Conservation (phyloP, 1,140 invertebrate genomes). For the Pantala flavescens region DNA sequence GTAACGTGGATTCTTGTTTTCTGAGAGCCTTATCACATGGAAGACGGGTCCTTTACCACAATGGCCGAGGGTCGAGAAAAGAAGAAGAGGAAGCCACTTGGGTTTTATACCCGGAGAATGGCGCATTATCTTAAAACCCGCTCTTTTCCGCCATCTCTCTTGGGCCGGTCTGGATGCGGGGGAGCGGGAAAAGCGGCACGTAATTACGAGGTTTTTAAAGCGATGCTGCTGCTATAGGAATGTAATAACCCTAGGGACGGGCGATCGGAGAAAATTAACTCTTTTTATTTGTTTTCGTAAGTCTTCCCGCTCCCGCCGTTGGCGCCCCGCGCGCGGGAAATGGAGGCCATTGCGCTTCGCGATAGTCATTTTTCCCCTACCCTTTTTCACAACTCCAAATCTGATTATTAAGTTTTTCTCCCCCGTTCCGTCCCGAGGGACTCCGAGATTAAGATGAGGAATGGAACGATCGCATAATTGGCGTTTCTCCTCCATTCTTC, state of each 20-base stretch:
- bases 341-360: too few relatives aligned
- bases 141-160: neutral
- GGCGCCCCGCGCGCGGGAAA: too few relatives aligned
- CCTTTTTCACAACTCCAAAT: neutral
- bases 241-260: neutral
- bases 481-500: neutral
- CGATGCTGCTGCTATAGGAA: neutral
- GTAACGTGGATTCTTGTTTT: neutral
- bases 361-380: neutral
- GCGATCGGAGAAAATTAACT: neutral
- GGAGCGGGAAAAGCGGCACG: too few relatives aligned
- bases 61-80: neutral
- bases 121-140: slow-evolving; percentile 3
- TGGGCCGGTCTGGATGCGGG: too few relatives aligned
- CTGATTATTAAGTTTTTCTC: neutral
- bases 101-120: slow-evolving; percentile 1
- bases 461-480: neutral
- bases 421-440: neutral
- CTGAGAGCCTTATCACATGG: neutral
- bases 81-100: neutral
- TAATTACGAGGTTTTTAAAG: neutral
- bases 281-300: neutral
- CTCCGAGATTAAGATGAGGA: neutral
- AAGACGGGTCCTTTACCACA: neutral
- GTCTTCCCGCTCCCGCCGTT: neutral